These are phyloP conservation scores for Malthinus seriepunctatus DNA, from an alignment of 2,888 invertebrate genomes.

Conservation along the genomic window DNA sequence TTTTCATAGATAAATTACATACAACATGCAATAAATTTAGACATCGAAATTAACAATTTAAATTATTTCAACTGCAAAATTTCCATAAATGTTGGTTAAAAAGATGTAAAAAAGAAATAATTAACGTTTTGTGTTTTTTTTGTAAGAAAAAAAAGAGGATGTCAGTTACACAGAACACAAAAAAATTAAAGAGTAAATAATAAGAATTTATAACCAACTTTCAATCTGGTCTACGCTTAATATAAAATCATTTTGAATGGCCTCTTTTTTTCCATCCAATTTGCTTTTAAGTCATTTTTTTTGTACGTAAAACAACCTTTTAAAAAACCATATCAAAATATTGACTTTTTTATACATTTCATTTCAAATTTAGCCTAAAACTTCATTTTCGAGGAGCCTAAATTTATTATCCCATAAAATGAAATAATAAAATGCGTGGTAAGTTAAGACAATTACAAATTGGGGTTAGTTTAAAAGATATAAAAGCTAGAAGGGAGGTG, in stretches of 20 bases:
- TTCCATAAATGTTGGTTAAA: background rate
- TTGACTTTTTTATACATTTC: background rate
- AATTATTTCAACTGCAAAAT: too few relatives aligned
- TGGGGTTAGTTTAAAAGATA: constrained; percentile 13
- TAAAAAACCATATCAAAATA: background rate
- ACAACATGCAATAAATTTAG: too few relatives aligned
- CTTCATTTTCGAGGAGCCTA: too few relatives aligned
- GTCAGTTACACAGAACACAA: constrained; percentile 5
- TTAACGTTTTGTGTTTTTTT: background rate
- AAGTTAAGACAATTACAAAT: constrained; percentile 15
- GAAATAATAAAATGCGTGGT: background rate
- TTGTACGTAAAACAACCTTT: constrained; percentile 1
- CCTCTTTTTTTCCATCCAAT: constrained; percentile 5
- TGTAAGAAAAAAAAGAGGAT: constrained; percentile 4
- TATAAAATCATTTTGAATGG: constrained; percentile 7
- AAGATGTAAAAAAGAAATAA: constrained; percentile 1
- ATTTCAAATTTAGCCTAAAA: background rate
- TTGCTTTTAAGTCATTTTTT: constrained; percentile 8
- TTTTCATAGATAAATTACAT: too few relatives aligned
- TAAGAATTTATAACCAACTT: constrained; percentile 11
- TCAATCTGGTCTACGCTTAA: constrained; percentile 7
- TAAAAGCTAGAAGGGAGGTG: constrained; percentile 19
- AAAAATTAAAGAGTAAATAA: constrained; percentile 2
- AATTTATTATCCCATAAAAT: too few relatives aligned
- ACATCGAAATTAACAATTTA: too few relatives aligned